A percentile compares a stretch with the other conserved stretches of the same genome.
phyloP scores from a whole-genome alignment of 2,113 vertebrate species.

The Raja brachyura region DNA sequence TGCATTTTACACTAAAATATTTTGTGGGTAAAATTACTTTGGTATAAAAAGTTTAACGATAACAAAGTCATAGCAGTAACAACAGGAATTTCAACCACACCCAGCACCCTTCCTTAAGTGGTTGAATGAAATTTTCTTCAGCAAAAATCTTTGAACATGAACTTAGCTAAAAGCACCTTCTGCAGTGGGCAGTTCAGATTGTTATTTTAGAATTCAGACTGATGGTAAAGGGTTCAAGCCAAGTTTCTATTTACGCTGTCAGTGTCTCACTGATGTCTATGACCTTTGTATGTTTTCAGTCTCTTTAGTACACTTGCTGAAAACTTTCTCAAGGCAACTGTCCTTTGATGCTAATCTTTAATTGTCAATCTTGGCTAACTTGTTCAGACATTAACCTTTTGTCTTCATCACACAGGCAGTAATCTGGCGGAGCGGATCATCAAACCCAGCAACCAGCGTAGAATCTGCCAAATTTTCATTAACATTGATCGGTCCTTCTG shows the following conservation, averaged over 20 bases:
- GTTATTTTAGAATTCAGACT: background rate
- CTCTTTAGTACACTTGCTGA: background rate
- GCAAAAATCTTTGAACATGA: background rate
- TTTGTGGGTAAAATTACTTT: background rate
- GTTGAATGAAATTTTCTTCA: background rate
- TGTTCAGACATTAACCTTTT: background rate
- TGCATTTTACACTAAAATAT: background rate
- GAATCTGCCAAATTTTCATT: background rate
- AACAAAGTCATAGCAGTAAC: background rate
- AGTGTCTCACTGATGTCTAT: constrained; percentile 5
- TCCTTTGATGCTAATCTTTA: constrained; percentile 31
- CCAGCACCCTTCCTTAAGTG: no score
- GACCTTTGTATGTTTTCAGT: constrained; percentile 16
- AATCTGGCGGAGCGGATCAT: background rate
- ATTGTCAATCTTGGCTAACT: constrained; percentile 6
- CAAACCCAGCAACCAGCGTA: background rate
- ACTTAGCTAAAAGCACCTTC: background rate
- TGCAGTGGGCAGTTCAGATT: background rate
- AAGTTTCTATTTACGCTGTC: constrained; percentile 24
- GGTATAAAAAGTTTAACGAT: background rate
- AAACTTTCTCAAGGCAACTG: constrained; percentile 19
- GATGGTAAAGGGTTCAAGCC: constrained; percentile 7
- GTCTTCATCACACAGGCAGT: background rate
- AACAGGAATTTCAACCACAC: background rate
- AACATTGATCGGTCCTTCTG: background rate